Base-by-base conservation (phyloP, 2,888 invertebrate genomes). In the Diogma glabrata region DNA sequence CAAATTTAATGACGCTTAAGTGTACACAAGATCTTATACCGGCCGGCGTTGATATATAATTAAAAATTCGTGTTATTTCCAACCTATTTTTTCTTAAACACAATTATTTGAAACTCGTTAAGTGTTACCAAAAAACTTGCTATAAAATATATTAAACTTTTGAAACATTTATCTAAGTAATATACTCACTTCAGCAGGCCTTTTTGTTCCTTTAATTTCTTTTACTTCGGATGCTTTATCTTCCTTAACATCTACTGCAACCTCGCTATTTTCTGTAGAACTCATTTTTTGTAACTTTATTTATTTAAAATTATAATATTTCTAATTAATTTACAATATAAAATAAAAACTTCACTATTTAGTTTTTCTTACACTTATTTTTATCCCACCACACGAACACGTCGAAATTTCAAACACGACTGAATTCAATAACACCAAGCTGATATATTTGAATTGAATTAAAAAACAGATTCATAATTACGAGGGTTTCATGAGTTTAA, bases 121-220 rank as follows among this genome's bases (percentile, higher is more conserved):
- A n/a, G n/a, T n/a, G n/a, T n/a, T n/a, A n/a, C n/a, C n/a, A n/a
- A n/a, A n/a, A n/a, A n/a, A n/a, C n/a, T n/a, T n/a, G n/a, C n/a
- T n/a, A n/a, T n/a, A n/a, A n/a, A n/a, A n/a, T n/a, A n/a, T n/a
- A n/a, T 14, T 22, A 10, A 40, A 12, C 10, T 28, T 12, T 28
- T 12, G 22, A 23, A 51, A 22, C 43, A 12, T 9, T 14, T 28
- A 40, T 20, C 19, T 19, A 10, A 12, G n/a, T 10, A 17, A 45
- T 49, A 47, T 60, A 78, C 84, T 81, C 71, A 86, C 85, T 76
- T 86, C 85, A 62, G 84, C 82, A 72, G 84, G 78, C 75, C 86
- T 78, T 73, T 86, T 86, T 70, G 82, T 82, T 70, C 82, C 85
- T 75, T 86, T 85, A 60, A 82, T 83, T 64, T 78, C 77, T 71